phyloP scores from a whole-genome alignment of 2,113 vertebrate genomes.

The Columba janthina region DNA sequence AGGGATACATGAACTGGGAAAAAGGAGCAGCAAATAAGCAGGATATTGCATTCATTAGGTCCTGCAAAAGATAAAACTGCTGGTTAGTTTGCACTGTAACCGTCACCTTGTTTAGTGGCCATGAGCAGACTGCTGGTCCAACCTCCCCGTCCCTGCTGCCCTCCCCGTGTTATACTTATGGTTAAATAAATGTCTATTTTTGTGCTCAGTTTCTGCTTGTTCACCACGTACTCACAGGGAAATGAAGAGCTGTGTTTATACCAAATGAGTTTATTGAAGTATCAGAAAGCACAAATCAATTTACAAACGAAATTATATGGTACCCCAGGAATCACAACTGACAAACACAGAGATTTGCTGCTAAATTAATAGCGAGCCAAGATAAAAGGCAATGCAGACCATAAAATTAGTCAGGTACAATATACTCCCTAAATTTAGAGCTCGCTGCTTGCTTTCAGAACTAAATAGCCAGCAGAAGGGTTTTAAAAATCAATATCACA shows the following conservation, averaged over 20 bases:
- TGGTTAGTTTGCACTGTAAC: not conserved
- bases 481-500: not conserved
- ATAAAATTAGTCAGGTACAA: not conserved
- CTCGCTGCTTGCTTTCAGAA: not conserved
- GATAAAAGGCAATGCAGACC: constrained; percentile 18
- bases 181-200: constrained; percentile 33
- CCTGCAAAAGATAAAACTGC: not conserved
- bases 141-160: accelerated
- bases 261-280: constrained; percentile 23
- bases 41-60: not conserved
- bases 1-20: too few relatives aligned
- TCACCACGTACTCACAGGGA: not conserved
- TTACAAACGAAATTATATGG: not conserved
- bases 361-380: constrained; percentile 19
- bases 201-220: constrained; percentile 12
- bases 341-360: not conserved
- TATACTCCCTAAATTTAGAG: not conserved
- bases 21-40: not conserved
- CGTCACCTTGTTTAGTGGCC: not conserved
- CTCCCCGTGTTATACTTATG: not conserved
- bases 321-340: constrained; percentile 26
- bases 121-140: not conserved
- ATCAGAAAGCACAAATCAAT: constrained; percentile 49
- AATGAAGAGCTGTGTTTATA: constrained; percentile 59
- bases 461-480: not conserved